These are phyloP conservation scores for Pteropus rufus DNA, from an alignment of 2,797 vertebrate genomes.

Conservation along the genomic window DNA sequence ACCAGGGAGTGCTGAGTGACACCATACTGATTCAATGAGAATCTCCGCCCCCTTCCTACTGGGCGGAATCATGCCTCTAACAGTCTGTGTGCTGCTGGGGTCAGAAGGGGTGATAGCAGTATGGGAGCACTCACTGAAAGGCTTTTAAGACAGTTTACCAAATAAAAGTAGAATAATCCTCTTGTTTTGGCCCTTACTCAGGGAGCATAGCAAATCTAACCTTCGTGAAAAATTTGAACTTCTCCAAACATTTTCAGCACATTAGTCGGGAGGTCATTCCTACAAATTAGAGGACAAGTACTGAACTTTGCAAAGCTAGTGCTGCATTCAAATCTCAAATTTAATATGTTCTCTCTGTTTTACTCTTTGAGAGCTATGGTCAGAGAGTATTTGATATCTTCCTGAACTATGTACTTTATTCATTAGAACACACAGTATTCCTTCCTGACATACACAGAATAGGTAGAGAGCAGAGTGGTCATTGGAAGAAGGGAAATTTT, in stretches of 20 bases:
- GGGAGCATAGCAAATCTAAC: neutral
- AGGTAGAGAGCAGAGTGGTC: neutral
- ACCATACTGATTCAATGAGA: slow-evolving; percentile 66
- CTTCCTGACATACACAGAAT: neutral
- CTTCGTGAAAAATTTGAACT: neutral
- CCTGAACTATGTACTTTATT: neutral
- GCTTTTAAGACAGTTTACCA: slow-evolving; percentile 65
- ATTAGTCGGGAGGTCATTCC: neutral
- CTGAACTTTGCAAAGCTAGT: neutral
- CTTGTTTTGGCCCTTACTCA: neutral
- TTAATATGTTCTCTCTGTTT: neutral
- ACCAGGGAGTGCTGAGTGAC: slow-evolving; percentile 72
- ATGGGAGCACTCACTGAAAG: slow-evolving; percentile 26
- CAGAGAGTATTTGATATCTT: neutral
- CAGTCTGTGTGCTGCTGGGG: slow-evolving; percentile 24
- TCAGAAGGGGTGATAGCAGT: slow-evolving; percentile 24
- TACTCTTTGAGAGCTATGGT: neutral
- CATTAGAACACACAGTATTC: neutral
- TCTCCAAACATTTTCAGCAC: neutral
- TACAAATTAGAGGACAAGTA: neutral
- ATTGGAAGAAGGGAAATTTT: neutral
- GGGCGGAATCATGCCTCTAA: slow-evolving; percentile 49
- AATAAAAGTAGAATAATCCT: slow-evolving; percentile 19
- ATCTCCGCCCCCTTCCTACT: slow-evolving; percentile 58
- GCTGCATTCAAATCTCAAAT: neutral